These are phyloP conservation scores for Eleginops maclovinus DNA, from an alignment of 2,113 vertebrate species.

Conservation along the genomic window DNA sequence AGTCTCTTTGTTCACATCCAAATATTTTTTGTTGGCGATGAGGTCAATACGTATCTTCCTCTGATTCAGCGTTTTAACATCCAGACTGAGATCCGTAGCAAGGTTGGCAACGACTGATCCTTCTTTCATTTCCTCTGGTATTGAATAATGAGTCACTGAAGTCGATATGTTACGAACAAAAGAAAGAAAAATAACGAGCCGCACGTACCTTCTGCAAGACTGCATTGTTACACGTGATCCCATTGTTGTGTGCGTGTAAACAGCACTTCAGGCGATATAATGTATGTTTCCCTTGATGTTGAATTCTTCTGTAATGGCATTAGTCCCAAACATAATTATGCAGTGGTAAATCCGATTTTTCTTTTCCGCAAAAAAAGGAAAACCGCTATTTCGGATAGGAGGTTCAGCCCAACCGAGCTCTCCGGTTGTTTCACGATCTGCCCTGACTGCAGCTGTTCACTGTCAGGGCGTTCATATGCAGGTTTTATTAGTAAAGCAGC, in stretches of 20 bases:
- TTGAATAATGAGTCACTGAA: slow-evolving; percentile 75
- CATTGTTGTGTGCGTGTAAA: too few relatives aligned
- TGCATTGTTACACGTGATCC: not conserved
- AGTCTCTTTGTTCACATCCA: slow-evolving; percentile 85
- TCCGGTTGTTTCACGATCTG: not conserved
- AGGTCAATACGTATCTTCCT: slow-evolving; percentile 73
- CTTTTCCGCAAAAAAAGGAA: not conserved
- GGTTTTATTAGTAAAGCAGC: not conserved
- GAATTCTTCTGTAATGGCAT: accelerated
- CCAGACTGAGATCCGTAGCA: slow-evolving; percentile 80
- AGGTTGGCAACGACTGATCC: slow-evolving; percentile 83
- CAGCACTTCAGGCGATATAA: too few relatives aligned
- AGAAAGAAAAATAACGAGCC: slow-evolving; percentile 4
- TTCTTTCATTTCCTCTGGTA: slow-evolving; percentile 81
- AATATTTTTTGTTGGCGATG: slow-evolving; percentile 71
- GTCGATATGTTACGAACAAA: not conserved
- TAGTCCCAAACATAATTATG: not conserved
- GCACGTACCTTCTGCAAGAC: slow-evolving; percentile 39
- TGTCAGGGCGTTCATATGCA: not conserved
- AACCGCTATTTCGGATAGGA: not conserved
- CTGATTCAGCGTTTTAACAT: slow-evolving; percentile 63
- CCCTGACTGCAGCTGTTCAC: not conserved
- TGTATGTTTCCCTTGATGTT: too few relatives aligned
- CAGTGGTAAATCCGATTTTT: too few relatives aligned
- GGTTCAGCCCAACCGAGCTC: slow-evolving; percentile 15